phyloP scores from a whole-genome alignment of 2,113 vertebrate species.

The Danio rerio region GRCz12tu NC_133180.1:23770501-23771000 shows the following conservation, averaged over 20 bases:
- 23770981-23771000: too few species aligned
- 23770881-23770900: not conserved
- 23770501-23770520: constrained; percentile 33
- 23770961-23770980: too few species aligned
- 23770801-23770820: not conserved
- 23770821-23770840: not conserved
- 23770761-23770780: not conserved
- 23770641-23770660: constrained; percentile 80
- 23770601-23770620: not conserved
- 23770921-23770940: not conserved
- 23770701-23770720: constrained; percentile 85
- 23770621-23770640: not conserved
- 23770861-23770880: too few species aligned
- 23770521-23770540: constrained; percentile 30
- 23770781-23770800: not conserved
- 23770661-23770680: constrained; percentile 84
- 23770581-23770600: not conserved
- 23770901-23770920: not conserved
- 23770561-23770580: not conserved
- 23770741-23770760: constrained; percentile 62
- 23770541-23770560: constrained; percentile 28
- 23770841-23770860: not conserved
- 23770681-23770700: constrained; percentile 86
- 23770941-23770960: not conserved
- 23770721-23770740: constrained; percentile 81